Evolutionary conservation across 2,888 invertebrate species (phyloP).

Genomic region (Ectropis crepuscularia): DNA sequence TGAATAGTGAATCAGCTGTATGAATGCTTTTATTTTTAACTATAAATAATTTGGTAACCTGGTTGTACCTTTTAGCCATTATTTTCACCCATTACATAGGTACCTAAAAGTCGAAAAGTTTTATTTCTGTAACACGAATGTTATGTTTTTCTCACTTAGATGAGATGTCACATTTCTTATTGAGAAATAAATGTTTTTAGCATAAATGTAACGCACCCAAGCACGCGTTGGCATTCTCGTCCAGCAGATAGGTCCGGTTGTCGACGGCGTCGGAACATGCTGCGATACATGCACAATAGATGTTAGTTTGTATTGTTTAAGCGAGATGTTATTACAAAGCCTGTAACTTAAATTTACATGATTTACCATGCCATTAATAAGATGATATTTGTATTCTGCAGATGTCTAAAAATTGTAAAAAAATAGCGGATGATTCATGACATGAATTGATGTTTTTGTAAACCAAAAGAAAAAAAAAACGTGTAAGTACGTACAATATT

Average conservation of each 20-base stretch:
- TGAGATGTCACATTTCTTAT: not conserved
- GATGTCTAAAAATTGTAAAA: not conserved
- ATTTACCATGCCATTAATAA: constrained; percentile 15
- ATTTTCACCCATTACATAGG: too few species aligned
- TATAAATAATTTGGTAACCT: too few species aligned
- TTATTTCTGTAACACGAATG: too few species aligned
- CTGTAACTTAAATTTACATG: constrained; percentile 19
- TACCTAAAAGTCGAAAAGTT: too few species aligned
- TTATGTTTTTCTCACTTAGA: too few species aligned
- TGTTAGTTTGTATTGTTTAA: constrained; percentile 54
- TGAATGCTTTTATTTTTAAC: too few species aligned
- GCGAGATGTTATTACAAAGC: constrained; percentile 29
- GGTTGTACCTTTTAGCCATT: too few species aligned
- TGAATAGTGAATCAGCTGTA: too few species aligned
- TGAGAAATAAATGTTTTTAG: constrained; percentile 5
- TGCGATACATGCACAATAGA: constrained; percentile 67
- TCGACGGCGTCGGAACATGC: constrained; percentile 88
- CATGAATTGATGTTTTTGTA: not conserved
- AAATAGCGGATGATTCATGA: not conserved
- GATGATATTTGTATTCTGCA: not conserved
- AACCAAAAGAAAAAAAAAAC: too few species aligned
- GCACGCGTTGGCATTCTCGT: constrained; percentile 88
- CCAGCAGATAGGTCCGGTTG: constrained; percentile 91
- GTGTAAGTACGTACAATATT: too few species aligned
- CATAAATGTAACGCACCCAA: constrained; percentile 67